Evolutionary conservation across 2,797 vertebrate genomes (phyloP).

Genomic region (Fringilla coelebs): DNA sequence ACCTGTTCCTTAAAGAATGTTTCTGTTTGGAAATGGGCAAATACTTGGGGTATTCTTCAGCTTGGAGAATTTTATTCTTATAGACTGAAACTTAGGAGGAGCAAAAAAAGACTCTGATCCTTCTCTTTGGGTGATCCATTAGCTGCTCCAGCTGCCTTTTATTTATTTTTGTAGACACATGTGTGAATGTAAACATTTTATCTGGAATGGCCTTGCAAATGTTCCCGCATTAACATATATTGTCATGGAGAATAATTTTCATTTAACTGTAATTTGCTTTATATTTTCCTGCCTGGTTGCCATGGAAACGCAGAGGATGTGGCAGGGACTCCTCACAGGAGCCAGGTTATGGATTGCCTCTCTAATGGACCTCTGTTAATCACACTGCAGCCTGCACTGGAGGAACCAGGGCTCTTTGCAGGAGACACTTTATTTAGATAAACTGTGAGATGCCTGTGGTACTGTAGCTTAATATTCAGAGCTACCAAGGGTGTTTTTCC

Average conservation of each 20-base stretch:
- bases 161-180: conserved; percentile 41
- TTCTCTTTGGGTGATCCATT: conserved; percentile 1
- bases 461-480: neutral
- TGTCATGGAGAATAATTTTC: conserved; percentile 74
- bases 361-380: conserved; percentile 54
- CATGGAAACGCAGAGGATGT: conserved; percentile 66
- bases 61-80: neutral
- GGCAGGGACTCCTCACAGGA: conserved; percentile 59
- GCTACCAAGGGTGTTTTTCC: neutral
- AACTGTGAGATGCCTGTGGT: neutral
- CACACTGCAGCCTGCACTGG: neutral
- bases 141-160: conserved; percentile 9
- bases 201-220: conserved; percentile 34
- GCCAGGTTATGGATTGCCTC: conserved; percentile 60
- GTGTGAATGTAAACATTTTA: conserved; percentile 50
- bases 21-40: neutral
- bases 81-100: neutral
- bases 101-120: neutral
- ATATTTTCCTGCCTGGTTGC: conserved; percentile 71
- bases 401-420: neutral
- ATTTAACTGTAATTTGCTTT: conserved; percentile 72
- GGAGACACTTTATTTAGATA: conserved; percentile 8
- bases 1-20: neutral
- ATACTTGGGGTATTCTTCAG: neutral
- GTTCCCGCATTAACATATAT: conserved; percentile 60